phyloP scores from a whole-genome alignment of 2,888 invertebrate species.

The Cenopis cana region DNA sequence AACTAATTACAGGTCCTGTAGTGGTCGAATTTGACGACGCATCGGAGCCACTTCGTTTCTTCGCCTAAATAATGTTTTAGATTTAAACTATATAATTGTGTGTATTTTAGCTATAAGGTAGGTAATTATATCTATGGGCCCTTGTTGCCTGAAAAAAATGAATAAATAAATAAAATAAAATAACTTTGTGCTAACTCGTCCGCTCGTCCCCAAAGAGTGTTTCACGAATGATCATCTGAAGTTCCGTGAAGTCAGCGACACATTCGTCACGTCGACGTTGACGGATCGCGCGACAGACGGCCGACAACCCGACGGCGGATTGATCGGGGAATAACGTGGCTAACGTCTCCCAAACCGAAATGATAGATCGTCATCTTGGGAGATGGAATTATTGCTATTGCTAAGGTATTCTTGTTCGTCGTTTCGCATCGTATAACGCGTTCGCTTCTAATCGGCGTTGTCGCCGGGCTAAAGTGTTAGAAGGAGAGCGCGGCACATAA shows the following conservation, averaged over 20 bases:
- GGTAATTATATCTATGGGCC: no score
- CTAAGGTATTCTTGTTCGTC: constrained; percentile 22
- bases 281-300: constrained; percentile 52
- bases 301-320: constrained; percentile 53
- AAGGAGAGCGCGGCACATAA: not conserved
- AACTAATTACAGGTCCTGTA: no score
- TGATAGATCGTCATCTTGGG: constrained; percentile 68
- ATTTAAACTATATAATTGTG: no score
- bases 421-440: not conserved
- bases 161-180: no score
- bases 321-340: constrained; percentile 71
- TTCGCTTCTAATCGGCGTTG: not conserved
- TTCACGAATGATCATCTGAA: constrained; percentile 51
- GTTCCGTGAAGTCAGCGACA: constrained; percentile 49
- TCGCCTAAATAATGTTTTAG: no score
- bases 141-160: no score
- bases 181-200: constrained; percentile 17
- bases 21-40: no score
- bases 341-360: constrained; percentile 60
- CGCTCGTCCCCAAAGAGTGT: constrained; percentile 40
- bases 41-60: no score
- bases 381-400: constrained; percentile 59
- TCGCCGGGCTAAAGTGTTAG: no score
- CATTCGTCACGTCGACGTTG: constrained; percentile 56
- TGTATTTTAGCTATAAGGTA: no score